Percentiles rank a stretch among this genome's conserved stretches.
These are phyloP conservation scores for Megaustenia siamemsis DNA, from an alignment of 2,888 invertebrate genomes.

Conservation along the genomic window DNA sequence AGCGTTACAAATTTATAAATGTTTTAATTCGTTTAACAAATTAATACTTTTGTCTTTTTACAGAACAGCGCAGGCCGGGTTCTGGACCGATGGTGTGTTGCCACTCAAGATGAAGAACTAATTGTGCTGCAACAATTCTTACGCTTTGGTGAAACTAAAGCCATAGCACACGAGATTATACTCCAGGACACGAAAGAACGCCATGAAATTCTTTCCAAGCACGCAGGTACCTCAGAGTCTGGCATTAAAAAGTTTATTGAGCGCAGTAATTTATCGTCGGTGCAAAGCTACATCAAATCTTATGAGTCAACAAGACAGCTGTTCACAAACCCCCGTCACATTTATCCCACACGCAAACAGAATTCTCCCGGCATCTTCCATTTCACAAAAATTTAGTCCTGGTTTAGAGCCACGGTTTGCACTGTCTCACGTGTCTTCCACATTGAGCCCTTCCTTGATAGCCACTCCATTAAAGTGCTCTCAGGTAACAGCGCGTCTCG, in stretches of 20 bases:
- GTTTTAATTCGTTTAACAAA: too few relatives aligned
- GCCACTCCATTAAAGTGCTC: constrained; percentile 84
- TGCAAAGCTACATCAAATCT: constrained; percentile 75
- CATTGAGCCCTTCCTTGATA: constrained; percentile 48
- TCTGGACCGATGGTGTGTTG: constrained; percentile 93
- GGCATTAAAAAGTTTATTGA: constrained; percentile 84
- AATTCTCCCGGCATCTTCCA: constrained; percentile 67
- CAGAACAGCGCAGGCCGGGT: constrained; percentile 90
- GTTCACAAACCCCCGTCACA: constrained; percentile 65
- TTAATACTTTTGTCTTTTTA: constrained; percentile 59
- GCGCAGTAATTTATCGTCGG: constrained; percentile 77
- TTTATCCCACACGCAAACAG: constrained; percentile 67
- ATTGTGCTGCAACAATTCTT: constrained; percentile 94
- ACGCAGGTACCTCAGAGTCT: constrained; percentile 80
- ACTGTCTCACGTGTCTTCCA: constrained; percentile 46
- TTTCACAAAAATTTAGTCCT: constrained; percentile 51
- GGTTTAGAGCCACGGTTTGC: constrained; percentile 37
- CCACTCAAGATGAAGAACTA: constrained; percentile 92
- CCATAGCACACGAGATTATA: constrained; percentile 86
- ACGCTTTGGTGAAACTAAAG: constrained; percentile 92
- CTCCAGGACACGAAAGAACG: constrained; percentile 80
- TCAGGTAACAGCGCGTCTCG: constrained; percentile 97
- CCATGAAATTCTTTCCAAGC: constrained; percentile 72
- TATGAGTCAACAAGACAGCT: constrained; percentile 72
- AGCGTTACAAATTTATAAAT: too few relatives aligned